Percentiles rank a stretch among this genome's conserved stretches.
These are phyloP conservation scores for Pelochelys cantorii DNA, from an alignment of 2,797 vertebrate species.

Conservation along the genomic window DNA sequence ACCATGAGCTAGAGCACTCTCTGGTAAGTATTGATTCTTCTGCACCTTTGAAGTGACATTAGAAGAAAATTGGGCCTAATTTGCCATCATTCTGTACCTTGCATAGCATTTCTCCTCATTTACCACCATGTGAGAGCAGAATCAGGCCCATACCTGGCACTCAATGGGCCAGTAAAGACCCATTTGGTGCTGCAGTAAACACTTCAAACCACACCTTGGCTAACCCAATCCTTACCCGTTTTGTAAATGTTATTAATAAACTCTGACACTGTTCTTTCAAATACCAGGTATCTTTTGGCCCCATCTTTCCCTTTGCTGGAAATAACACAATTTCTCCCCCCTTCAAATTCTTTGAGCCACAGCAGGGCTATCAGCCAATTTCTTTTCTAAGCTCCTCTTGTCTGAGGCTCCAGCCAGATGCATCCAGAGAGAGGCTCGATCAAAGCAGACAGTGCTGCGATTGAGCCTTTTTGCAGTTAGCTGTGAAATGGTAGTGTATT, in stretches of 20 bases:
- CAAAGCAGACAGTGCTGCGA: conserved; percentile 68
- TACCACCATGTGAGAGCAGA: not conserved
- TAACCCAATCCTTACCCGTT: not conserved
- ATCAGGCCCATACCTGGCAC: not conserved
- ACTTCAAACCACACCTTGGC: not conserved
- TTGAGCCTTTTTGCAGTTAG: conserved; percentile 38
- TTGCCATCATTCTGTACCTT: fast-evolving
- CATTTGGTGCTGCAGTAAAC: not conserved
- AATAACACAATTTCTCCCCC: not conserved
- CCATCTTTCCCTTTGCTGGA: conserved; percentile 4
- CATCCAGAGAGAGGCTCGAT: conserved; percentile 47
- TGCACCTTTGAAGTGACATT: not conserved
- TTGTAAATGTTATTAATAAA: not conserved
- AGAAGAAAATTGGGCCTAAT: not conserved
- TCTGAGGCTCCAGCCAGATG: conserved; percentile 65
- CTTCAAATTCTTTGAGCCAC: conserved; percentile 59
- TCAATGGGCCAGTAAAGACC: not conserved
- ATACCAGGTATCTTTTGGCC: conserved; percentile 14
- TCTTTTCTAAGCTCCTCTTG: conserved; percentile 78
- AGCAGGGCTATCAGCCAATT: conserved; percentile 72
- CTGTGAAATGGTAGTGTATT: conserved; percentile 34
- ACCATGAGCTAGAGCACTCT: not conserved
- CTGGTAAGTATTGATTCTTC: not conserved
- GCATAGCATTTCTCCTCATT: not conserved
- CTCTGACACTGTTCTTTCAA: not conserved